Base-by-base conservation (phyloP, 2,888 invertebrate genomes). In the Pammene fasciana region DNA sequence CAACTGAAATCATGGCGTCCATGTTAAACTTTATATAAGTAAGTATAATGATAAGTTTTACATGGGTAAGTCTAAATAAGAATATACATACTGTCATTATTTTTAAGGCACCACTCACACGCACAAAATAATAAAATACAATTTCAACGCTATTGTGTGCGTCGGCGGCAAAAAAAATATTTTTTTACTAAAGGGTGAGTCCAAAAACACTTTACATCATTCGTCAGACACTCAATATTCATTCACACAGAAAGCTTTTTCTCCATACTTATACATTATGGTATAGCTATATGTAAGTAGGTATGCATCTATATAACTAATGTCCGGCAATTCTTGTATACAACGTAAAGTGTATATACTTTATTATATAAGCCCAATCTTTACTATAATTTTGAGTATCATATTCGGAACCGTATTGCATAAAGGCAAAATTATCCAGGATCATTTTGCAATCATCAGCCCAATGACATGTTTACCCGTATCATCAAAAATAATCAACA, bases 401-500 rank as follows among this genome's bases (percentile, higher is more conserved):
- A 26, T 26, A 26, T 26, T 26, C 2, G 26, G 4, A 26, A 26
- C 2, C 26, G 26, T 26, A 26, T 14, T 11, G 50, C 7, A 50
- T 13, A 54, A 54, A 55, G 14, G 38, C n/a, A 1, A 41, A 41
- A 16, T 56, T 16, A 10, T 18, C 13, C 18, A 11, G 18, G 16
- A 43, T 59, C 45, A 18, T 43, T 45, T 8, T 45, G 13, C n/a
- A 34, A 45, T 43, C 6, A 45, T 8, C n/a, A 45, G 8, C 6
- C 8, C 43, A 18, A 14, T 11, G 18, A 26, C 5, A 43, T 64
- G 14, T 55, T 52, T 36, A 13, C n/a, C 36, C 9, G 36, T 50
- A 38, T 48, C 48, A 56, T n/a, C 48, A 13, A 18, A 50, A 50
- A 68, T 36, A 68, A 62, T 68, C 67, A 48, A 55, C 48, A 62